These are phyloP conservation scores for Pseudomyrmex dendroicus DNA, from an alignment of 1,140 invertebrate species.

Conservation along the genomic window DNA sequence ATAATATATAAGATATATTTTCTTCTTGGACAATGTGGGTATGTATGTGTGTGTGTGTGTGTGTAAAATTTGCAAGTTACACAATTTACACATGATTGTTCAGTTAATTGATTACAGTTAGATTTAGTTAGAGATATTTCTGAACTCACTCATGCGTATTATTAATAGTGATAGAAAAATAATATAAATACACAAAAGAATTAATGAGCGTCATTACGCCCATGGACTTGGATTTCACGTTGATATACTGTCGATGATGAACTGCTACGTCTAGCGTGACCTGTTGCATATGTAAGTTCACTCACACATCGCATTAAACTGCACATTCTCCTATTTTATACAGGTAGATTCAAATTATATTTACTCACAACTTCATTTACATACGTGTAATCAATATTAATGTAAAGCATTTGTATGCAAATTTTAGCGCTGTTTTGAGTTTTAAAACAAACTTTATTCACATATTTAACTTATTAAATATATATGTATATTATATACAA, in stretches of 20 bases:
- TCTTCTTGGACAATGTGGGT: too few species aligned
- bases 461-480: too few species aligned
- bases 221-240: slow-evolving; percentile 75
- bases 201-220: slow-evolving; percentile 80
- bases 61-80: not conserved
- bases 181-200: slow-evolving; percentile 73
- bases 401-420: too few species aligned
- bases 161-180: slow-evolving; percentile 54
- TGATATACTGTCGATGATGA: slow-evolving; percentile 76
- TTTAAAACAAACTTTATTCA: too few species aligned
- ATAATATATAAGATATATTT: too few species aligned
- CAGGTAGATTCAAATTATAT: slow-evolving; percentile 49
- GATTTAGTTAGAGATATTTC: not conserved
- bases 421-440: too few species aligned
- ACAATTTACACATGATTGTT: not conserved
- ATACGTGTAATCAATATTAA: too few species aligned
- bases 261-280: slow-evolving; percentile 76
- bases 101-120: slow-evolving; percentile 34
- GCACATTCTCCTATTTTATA: slow-evolving; percentile 70
- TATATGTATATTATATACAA: too few species aligned
- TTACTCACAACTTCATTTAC: not conserved
- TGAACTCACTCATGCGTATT: slow-evolving; percentile 21
- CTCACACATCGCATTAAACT: slow-evolving; percentile 69
- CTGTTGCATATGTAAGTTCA: slow-evolving; percentile 57
- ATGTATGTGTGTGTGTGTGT: not conserved